phyloP scores from a whole-genome alignment of 1,140 invertebrate species.

The Oreohelix idahoensis region DNA sequence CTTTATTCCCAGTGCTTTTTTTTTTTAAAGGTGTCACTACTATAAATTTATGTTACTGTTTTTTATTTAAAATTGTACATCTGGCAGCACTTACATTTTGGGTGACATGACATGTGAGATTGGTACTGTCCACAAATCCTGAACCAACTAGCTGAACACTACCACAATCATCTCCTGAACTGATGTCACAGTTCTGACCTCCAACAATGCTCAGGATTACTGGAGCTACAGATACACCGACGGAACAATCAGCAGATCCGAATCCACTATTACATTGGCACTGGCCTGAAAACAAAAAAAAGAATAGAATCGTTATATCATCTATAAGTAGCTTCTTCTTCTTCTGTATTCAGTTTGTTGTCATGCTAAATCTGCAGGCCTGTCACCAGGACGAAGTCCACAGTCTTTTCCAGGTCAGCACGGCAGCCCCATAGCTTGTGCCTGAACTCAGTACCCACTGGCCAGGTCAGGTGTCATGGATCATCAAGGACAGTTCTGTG shows the following conservation, averaged over 20 bases:
- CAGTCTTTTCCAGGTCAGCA: no score
- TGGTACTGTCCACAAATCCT: slow-evolving; percentile 31
- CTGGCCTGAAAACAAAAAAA: slow-evolving; percentile 37
- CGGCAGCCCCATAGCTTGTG: no score
- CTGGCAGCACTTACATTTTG: slow-evolving; percentile 22
- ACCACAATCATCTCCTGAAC: slow-evolving; percentile 9
- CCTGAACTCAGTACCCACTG: no score
- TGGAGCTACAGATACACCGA: slow-evolving; percentile 42
- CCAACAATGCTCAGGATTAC: slow-evolving; percentile 24
- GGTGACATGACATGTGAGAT: slow-evolving; percentile 36
- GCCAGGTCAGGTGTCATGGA: no score
- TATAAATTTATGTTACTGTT: not conserved
- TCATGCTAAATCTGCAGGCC: no score
- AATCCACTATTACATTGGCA: slow-evolving; percentile 50
- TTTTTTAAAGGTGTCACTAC: no score
- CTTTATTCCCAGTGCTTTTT: no score
- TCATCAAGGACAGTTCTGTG: no score
- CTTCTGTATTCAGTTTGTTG: no score
- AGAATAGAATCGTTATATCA: no score
- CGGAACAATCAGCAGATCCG: slow-evolving; percentile 50
- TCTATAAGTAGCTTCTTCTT: no score
- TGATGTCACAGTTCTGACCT: slow-evolving; percentile 36
- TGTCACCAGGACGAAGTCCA: no score
- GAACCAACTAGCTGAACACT: slow-evolving; percentile 20
- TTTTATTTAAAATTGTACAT: not conserved